phyloP scores from a whole-genome alignment of 2,113 vertebrate genomes.

The Colistium nudipinnis region DNA sequence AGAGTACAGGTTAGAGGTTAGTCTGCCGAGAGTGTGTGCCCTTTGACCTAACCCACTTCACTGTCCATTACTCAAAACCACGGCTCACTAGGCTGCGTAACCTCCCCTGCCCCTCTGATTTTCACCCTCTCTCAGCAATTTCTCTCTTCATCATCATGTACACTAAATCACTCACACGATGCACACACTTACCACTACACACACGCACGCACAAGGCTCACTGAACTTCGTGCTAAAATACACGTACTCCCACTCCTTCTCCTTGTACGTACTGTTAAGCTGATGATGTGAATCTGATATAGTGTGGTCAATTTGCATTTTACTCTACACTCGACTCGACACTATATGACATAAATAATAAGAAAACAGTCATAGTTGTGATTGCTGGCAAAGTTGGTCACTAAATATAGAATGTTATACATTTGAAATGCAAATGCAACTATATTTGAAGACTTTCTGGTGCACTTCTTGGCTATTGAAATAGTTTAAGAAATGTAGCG shows the following conservation, averaged over 20 bases:
- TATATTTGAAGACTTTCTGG: no score
- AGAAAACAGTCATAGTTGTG: neutral
- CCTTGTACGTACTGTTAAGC: constrained; percentile 1
- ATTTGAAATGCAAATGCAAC: no score
- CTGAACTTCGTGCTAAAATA: neutral
- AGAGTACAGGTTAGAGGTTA: constrained; percentile 51
- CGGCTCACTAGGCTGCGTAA: constrained; percentile 19
- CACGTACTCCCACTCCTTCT: constrained; percentile 3
- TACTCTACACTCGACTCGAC: neutral
- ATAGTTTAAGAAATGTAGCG: no score
- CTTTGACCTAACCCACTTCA: constrained; percentile 53
- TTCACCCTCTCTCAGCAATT: constrained; percentile 29
- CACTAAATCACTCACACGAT: neutral
- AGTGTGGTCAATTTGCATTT: neutral
- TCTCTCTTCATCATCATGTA: constrained; percentile 16
- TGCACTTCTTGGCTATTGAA: no score
- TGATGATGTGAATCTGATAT: neutral
- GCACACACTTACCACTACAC: no score
- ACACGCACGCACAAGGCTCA: constrained; percentile 8
- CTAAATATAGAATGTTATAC: no score
- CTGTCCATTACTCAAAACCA: constrained; percentile 55
- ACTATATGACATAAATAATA: neutral
- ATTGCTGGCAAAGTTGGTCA: neutral
- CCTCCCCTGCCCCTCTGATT: constrained; percentile 29
- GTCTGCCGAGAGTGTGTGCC: constrained; percentile 19